These are phyloP conservation scores for Progne subis DNA, from an alignment of 2,113 vertebrate species.

Conservation along the genomic window DNA sequence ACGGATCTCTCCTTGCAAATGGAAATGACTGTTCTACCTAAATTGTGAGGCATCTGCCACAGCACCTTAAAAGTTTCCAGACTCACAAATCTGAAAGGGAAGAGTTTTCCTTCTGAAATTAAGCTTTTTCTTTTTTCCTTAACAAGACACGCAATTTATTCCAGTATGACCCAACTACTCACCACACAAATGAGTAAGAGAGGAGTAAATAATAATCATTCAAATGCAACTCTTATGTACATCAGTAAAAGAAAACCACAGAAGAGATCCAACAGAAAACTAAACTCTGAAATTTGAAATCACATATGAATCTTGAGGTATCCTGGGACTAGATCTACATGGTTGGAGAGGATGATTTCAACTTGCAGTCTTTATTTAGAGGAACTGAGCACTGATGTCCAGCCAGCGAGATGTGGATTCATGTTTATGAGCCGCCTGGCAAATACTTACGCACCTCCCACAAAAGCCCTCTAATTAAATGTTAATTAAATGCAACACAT, in stretches of 20 bases:
- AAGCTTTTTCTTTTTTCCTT: neutral
- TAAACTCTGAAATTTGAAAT: neutral
- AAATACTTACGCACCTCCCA: slow-evolving; percentile 9
- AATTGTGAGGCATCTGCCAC: neutral
- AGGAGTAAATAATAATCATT: neutral
- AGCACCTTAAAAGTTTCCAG: neutral
- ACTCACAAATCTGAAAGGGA: neutral
- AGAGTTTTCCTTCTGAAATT: neutral
- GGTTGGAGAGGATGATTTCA: neutral
- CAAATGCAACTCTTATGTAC: neutral
- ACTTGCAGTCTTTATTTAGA: neutral
- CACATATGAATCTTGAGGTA: neutral
- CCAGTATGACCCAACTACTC: neutral
- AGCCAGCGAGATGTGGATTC: neutral
- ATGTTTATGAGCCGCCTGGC: neutral
- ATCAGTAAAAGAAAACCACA: neutral
- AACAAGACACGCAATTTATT: neutral
- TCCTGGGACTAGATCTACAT: neutral
- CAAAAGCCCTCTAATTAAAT: slow-evolving; percentile 54
- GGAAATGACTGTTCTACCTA: neutral
- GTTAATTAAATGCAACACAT: slow-evolving; percentile 67
- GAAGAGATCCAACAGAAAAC: neutral
- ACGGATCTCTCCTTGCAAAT: neutral
- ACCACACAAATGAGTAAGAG: neutral
- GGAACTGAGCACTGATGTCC: neutral